Conservation (phyloP, 2,113 vertebrate genomes). For the Hyperopisus bebe region DNA sequence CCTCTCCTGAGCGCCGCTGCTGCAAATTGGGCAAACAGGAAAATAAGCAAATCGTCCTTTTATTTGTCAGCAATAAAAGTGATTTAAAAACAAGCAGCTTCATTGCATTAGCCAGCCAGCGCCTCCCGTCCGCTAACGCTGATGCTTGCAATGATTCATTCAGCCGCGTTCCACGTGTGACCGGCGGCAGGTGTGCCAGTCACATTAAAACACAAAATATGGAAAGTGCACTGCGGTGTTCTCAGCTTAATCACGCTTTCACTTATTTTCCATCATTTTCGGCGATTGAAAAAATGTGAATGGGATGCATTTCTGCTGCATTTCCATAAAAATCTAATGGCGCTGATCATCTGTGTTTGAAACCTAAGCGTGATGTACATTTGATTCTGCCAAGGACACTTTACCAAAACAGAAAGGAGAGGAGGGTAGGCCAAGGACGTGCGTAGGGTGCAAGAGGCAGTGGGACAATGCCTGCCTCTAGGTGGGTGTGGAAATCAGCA, state of each 20-base stretch:
- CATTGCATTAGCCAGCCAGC: slow-evolving; percentile 1
- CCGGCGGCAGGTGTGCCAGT: background rate
- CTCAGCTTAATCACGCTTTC: slow-evolving; percentile 20
- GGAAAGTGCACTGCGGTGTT: background rate
- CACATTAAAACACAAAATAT: background rate
- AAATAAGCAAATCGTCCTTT: slow-evolving; percentile 27
- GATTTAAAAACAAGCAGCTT: slow-evolving; percentile 23
- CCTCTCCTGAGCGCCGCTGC: slow-evolving; percentile 26
- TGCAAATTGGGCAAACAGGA: slow-evolving; percentile 33
- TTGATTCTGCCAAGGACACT: background rate
- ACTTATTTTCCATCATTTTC: background rate
- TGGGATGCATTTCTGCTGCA: background rate
- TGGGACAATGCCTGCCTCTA: background rate
- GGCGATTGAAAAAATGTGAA: background rate
- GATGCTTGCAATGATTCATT: background rate
- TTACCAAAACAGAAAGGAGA: background rate
- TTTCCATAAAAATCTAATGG: background rate
- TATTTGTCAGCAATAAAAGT: slow-evolving; percentile 31
- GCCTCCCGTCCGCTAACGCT: no score
- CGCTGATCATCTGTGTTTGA: background rate
- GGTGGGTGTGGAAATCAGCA: background rate
- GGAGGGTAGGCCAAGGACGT: background rate
- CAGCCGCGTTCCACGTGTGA: background rate
- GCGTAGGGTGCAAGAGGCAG: background rate
- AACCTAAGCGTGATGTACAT: background rate